These are phyloP conservation scores for Distichodus sexfasciatus DNA, from an alignment of 2,797 vertebrate species.

Conservation along the genomic window DNA sequence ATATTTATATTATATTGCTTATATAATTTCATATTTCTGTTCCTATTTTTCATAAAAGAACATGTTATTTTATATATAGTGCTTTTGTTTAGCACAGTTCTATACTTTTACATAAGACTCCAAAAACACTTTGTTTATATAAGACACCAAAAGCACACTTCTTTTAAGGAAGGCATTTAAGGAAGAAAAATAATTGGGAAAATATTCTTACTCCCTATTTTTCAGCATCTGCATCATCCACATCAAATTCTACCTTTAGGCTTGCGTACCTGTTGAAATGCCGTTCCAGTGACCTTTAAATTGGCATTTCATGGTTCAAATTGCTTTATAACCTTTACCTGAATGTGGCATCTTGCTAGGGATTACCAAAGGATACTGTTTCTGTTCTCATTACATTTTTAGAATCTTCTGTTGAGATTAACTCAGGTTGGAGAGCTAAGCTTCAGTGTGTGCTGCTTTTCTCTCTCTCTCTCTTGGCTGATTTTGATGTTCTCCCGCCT, in stretches of 20 bases:
- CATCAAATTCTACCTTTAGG: neutral
- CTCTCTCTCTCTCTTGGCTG: neutral
- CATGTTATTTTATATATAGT: too few species aligned
- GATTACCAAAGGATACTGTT: neutral
- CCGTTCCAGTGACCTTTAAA: neutral
- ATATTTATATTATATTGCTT: too few species aligned
- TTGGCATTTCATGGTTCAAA: neutral
- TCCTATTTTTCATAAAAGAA: too few species aligned
- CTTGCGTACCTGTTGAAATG: neutral
- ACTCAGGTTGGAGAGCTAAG: neutral
- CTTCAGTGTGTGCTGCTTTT: neutral
- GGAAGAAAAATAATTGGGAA: too few species aligned
- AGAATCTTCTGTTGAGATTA: neutral
- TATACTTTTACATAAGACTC: too few species aligned
- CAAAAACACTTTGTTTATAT: too few species aligned
- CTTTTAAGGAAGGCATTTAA: too few species aligned
- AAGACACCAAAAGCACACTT: too few species aligned
- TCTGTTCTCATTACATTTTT: neutral
- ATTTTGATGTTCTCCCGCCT: neutral
- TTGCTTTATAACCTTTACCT: neutral
- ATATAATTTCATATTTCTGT: too few species aligned
- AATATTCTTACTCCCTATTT: too few species aligned
- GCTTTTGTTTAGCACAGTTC: too few species aligned
- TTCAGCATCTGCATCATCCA: too few species aligned
- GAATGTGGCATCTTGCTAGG: neutral